phyloP scores from a whole-genome alignment of 2,797 vertebrate species.

The Melanotaenia trifasciata region DNA sequence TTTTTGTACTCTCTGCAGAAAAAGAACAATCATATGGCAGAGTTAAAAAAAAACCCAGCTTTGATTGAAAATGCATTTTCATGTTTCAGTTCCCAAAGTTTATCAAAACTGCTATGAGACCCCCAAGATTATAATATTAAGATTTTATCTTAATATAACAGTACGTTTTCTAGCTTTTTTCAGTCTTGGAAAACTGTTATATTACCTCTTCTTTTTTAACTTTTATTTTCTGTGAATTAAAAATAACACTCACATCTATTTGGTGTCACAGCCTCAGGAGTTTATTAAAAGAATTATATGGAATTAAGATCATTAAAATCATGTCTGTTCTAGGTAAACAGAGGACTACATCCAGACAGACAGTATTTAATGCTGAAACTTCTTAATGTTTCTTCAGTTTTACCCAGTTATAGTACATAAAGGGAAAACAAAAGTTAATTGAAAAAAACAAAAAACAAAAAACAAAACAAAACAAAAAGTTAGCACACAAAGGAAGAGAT shows the following conservation, averaged over 20 bases:
- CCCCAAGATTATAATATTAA: too few relatives aligned
- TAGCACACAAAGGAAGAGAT: slow-evolving; percentile 33
- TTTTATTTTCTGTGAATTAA: not conserved
- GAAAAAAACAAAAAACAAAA: not conserved
- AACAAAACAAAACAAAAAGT: slow-evolving; percentile 21
- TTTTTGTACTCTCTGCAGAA: not conserved
- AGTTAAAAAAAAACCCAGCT: not conserved
- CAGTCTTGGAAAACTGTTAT: not conserved
- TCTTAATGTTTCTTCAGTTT: slow-evolving; percentile 27
- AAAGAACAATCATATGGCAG: not conserved
- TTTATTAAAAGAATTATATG: slow-evolving; percentile 70
- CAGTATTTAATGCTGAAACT: slow-evolving; percentile 55
- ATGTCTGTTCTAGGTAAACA: slow-evolving; percentile 31
- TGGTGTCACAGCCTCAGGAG: slow-evolving; percentile 41
- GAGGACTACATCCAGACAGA: slow-evolving; percentile 21
- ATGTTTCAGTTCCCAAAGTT: not conserved
- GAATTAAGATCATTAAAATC: slow-evolving; percentile 27
- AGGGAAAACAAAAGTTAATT: slow-evolving; percentile 41
- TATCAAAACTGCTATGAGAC: not conserved
- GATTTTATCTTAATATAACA: not conserved
- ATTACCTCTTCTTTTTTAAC: not conserved
- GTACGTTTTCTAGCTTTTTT: not conserved
- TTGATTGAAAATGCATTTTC: not conserved
- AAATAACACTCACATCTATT: slow-evolving; percentile 24
- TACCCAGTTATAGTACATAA: slow-evolving; percentile 32